Evolutionary conservation across 2,888 invertebrate genomes (phyloP).

Genomic region (Acanthacorydalis orientalis): DNA sequence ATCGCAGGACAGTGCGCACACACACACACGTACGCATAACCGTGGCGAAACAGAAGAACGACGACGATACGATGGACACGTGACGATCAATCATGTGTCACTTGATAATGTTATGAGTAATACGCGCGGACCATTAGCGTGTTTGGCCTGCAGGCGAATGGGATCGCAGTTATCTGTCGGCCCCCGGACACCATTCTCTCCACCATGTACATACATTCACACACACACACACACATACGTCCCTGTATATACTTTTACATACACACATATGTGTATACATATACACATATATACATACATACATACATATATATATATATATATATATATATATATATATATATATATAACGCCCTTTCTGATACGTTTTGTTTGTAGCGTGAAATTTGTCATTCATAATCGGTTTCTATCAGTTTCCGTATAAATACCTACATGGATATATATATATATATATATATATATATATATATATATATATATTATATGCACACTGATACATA

Average conservation of each 20-base stretch:
- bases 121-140: background rate
- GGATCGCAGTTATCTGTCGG: too few relatives aligned
- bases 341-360: background rate
- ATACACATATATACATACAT: background rate
- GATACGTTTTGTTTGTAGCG: background rate
- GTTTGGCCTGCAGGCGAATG: background rate
- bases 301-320: too few relatives aligned
- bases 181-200: too few relatives aligned
- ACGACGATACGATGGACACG: background rate
- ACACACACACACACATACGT: too few relatives aligned
- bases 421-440: background rate
- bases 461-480: background rate
- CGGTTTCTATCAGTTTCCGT: background rate
- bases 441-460: background rate
- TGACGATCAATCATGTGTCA: background rate
- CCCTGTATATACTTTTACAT: background rate
- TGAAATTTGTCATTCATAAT: background rate
- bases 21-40: too few relatives aligned
- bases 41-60: too few relatives aligned
- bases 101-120: background rate
- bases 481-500: background rate
- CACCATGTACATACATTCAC: too few relatives aligned
- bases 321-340: background rate
- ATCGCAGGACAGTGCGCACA: too few relatives aligned
- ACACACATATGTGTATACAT: background rate